Conservation (phyloP, 2,797 vertebrate genomes). For the Schizopygopsis malacanthus region DNA sequence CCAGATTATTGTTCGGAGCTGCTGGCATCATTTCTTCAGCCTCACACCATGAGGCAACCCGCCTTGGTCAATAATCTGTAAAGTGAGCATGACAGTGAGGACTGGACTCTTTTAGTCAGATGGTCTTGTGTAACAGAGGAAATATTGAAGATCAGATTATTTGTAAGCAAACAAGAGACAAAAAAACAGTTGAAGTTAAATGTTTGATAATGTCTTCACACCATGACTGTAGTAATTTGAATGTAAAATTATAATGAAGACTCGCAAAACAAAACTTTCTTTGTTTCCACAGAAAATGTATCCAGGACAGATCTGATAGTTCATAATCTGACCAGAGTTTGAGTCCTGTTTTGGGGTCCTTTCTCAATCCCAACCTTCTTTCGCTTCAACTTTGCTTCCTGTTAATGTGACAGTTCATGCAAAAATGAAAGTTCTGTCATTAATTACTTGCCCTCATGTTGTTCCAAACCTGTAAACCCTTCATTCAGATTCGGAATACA, state of each 20-base stretch:
- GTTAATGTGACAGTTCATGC: background rate
- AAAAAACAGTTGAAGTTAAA: background rate
- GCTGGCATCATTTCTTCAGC: constrained; percentile 3
- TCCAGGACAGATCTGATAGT: constrained; percentile 21
- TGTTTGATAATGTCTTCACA: background rate
- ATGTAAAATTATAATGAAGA: background rate
- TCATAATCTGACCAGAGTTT: background rate
- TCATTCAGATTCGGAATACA: background rate
- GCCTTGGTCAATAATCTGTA: background rate
- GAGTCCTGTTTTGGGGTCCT: background rate
- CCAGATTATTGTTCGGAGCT: constrained; percentile 35
- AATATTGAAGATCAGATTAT: background rate
- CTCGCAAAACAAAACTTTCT: constrained; percentile 22
- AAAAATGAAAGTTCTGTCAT: too few species aligned
- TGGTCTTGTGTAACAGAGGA: constrained; percentile 3
- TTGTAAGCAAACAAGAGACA: background rate
- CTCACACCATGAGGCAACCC: background rate
- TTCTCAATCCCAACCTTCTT: background rate
- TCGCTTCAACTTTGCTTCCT: background rate
- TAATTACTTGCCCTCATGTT: background rate
- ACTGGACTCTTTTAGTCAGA: background rate
- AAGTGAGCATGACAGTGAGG: constrained; percentile 12
- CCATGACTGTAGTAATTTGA: background rate
- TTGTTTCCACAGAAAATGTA: constrained; percentile 31
- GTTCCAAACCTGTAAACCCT: too few species aligned